A percentile compares a stretch with the other conserved stretches of the same genome.
These are phyloP conservation scores for Cyclophora punctaria DNA, from an alignment of 2,888 invertebrate species.

Conservation along the genomic window DNA sequence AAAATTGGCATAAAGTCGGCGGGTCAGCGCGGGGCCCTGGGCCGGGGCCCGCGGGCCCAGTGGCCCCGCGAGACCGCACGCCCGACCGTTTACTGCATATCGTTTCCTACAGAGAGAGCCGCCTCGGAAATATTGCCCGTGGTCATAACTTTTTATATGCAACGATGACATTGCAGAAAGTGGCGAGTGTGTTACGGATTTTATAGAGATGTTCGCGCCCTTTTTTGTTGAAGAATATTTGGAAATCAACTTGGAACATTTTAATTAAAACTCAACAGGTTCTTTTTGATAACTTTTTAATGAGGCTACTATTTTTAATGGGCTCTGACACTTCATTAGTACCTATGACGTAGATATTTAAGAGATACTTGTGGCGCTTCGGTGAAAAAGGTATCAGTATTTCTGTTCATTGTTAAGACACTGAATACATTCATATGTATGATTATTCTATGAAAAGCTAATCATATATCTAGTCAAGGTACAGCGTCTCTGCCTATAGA, in stretches of 20 bases:
- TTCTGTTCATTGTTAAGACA: no score
- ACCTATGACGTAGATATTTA: no score
- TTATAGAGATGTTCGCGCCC: slow-evolving; percentile 30
- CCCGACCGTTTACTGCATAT: slow-evolving; percentile 75
- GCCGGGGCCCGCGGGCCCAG: slow-evolving; percentile 40
- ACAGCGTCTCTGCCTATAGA: no score
- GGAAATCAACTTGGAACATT: not conserved
- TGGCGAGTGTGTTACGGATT: slow-evolving; percentile 40
- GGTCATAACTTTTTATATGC: slow-evolving; percentile 76
- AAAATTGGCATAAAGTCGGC: slow-evolving; percentile 74
- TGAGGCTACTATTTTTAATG: no score
- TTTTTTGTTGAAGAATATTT: slow-evolving; percentile 13
- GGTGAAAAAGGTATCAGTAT: no score
- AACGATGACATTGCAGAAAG: slow-evolving; percentile 73
- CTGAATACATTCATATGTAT: no score
- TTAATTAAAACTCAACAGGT: no score
- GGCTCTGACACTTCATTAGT: no score
- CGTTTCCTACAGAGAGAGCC: slow-evolving; percentile 61
- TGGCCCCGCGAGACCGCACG: slow-evolving; percentile 70
- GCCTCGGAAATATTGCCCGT: slow-evolving; percentile 68
- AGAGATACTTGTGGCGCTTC: no score
- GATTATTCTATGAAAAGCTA: no score
- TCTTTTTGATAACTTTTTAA: no score
- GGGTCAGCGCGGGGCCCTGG: slow-evolving; percentile 55
- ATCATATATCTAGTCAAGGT: no score